phyloP scores from a whole-genome alignment of 2,888 invertebrate genomes.

The Drosophila meridionalis region DNA sequence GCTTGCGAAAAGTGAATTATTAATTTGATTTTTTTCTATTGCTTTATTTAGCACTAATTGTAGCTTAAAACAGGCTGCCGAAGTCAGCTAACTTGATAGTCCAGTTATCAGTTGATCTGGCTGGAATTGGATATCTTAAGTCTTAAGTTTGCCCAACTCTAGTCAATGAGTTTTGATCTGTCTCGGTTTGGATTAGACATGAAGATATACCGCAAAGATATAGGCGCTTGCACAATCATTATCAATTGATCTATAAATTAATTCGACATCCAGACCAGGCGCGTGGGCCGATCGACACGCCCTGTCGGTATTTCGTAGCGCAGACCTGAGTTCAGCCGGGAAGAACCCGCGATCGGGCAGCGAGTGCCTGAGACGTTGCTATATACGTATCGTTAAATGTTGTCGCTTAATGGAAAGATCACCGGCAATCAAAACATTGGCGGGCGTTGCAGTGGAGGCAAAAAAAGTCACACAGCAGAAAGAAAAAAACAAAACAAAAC shows the following conservation, averaged over 20 bases:
- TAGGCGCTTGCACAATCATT: not conserved
- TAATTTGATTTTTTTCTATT: not conserved
- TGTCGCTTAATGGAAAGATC: conserved; percentile 55
- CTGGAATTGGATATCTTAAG: not conserved
- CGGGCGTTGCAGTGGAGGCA: conserved; percentile 14
- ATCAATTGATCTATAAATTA: not conserved
- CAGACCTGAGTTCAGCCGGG: conserved; percentile 33
- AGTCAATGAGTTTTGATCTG: too few species aligned
- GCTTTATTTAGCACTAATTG: not conserved
- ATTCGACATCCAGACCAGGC: not conserved
- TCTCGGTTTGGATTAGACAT: not conserved
- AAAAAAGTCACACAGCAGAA: not conserved
- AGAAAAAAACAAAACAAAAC: conserved; percentile 6
- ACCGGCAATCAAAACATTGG: conserved; percentile 48
- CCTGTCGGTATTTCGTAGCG: conserved; percentile 30
- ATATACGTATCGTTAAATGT: conserved; percentile 11
- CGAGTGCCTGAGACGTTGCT: conserved; percentile 31
- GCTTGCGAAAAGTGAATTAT: not conserved
- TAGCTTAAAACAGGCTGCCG: not conserved
- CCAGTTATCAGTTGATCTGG: not conserved
- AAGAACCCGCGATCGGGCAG: conserved; percentile 40
- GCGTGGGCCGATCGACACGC: conserved; percentile 14
- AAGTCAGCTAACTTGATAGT: conserved; percentile 2
- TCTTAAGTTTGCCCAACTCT: not conserved
- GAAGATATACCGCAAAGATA: too few species aligned